These are phyloP conservation scores for Morone saxatilis DNA, from an alignment of 2,113 vertebrate genomes.

Conservation along the genomic window DNA sequence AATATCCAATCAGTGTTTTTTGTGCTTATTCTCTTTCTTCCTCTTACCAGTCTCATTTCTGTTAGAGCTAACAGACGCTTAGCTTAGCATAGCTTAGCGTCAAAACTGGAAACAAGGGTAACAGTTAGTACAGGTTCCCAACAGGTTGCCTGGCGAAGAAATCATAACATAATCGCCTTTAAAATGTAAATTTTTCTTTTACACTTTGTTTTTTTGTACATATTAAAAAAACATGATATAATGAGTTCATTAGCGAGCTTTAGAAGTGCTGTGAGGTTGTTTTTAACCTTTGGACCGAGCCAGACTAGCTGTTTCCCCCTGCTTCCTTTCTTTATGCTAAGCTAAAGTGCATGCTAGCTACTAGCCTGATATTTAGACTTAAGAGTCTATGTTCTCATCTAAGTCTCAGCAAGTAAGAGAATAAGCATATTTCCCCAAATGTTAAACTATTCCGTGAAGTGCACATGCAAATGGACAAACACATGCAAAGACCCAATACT, in stretches of 20 bases:
- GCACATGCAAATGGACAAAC: conserved; percentile 56
- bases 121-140: background rate
- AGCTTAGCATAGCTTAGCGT: conserved; percentile 23
- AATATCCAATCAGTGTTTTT: background rate
- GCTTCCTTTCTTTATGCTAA: too few relatives aligned
- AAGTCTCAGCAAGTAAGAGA: background rate
- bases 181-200: too few relatives aligned
- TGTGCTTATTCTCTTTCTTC: background rate
- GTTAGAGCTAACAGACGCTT: background rate
- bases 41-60: background rate
- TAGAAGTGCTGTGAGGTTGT: too few relatives aligned
- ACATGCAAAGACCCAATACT: conserved; percentile 23
- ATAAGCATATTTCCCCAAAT: conserved; percentile 5
- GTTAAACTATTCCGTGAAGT: background rate
- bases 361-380: background rate
- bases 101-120: background rate
- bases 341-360: background rate
- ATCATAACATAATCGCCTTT: too few relatives aligned
- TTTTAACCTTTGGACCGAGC: background rate
- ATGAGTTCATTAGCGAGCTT: too few relatives aligned
- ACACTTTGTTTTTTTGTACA: too few relatives aligned
- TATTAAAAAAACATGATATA: too few relatives aligned
- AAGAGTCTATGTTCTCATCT: background rate
- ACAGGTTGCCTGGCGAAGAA: background rate
- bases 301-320: too few relatives aligned